Evolutionary conservation across 2,888 invertebrate species (phyloP).

Genomic region (Molorchus minor): DNA sequence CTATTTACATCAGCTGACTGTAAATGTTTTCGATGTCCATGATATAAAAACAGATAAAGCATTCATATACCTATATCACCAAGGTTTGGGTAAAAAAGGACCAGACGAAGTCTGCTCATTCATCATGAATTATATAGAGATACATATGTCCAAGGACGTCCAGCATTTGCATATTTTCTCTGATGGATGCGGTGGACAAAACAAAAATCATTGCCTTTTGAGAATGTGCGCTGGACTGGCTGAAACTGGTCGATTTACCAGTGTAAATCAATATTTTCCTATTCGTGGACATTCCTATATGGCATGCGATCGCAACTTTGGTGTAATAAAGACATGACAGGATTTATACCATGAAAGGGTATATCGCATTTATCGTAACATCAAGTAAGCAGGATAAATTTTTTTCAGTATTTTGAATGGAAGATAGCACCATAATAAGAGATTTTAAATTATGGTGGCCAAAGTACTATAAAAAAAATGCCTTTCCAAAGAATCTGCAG

Average conservation of each 20-base stretch:
- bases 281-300: slow-evolving; percentile 28
- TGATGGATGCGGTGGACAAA: slow-evolving; percentile 35
- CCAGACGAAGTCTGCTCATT: not conserved
- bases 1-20: slow-evolving; percentile 17
- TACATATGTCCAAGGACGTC: not conserved
- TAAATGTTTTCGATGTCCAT: slow-evolving; percentile 20
- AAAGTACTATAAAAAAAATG: not conserved
- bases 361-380: not conserved
- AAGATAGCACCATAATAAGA: not conserved
- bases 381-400: not conserved
- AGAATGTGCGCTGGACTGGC: slow-evolving; percentile 29
- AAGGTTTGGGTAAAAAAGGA: not conserved
- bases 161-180: slow-evolving; percentile 22
- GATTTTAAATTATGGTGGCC: slow-evolving; percentile 8
- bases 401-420: not conserved
- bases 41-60: not conserved
- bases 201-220: slow-evolving; percentile 32
- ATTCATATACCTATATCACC: not conserved
- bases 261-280: slow-evolving; percentile 36
- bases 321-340: not conserved
- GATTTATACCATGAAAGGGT: not conserved
- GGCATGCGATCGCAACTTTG: not conserved
- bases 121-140: not conserved
- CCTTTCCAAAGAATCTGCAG: too few relatives aligned
- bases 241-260: slow-evolving; percentile 24